Evolutionary conservation across 2,797 vertebrate genomes (phyloP).

Genomic region (Parambassis ranga): DNA sequence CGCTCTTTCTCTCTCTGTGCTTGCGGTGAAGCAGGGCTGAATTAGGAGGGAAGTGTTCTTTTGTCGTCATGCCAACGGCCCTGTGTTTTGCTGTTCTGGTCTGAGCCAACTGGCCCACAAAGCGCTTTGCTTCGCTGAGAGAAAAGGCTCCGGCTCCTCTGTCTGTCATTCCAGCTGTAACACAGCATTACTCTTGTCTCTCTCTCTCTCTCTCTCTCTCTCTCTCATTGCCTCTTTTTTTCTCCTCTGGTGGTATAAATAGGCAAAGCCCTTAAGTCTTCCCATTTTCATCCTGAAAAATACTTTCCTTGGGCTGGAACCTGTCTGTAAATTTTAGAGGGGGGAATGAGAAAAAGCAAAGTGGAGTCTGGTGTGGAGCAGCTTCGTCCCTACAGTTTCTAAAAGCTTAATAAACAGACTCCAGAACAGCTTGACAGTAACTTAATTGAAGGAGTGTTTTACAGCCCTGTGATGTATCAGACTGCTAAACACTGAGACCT

Average conservation of each 20-base stretch:
- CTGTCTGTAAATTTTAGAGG: slow-evolving; percentile 27
- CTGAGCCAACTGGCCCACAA: slow-evolving; percentile 67
- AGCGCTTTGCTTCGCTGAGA: slow-evolving; percentile 23
- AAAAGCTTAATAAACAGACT: slow-evolving; percentile 31
- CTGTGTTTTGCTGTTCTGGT: slow-evolving; percentile 66
- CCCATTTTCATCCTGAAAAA: slow-evolving; percentile 34
- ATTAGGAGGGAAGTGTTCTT: slow-evolving; percentile 65
- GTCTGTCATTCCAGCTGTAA: slow-evolving; percentile 56
- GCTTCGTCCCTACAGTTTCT: slow-evolving; percentile 14
- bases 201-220: slow-evolving; percentile 8
- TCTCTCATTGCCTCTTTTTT: neutral
- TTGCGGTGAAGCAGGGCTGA: slow-evolving; percentile 35
- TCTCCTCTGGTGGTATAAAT: slow-evolving; percentile 35
- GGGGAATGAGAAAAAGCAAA: neutral
- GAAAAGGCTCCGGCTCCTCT: slow-evolving; percentile 45
- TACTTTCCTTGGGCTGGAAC: slow-evolving; percentile 38
- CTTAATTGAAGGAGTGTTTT: slow-evolving; percentile 43
- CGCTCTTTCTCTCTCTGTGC: slow-evolving; percentile 39
- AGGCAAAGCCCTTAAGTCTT: slow-evolving; percentile 26
- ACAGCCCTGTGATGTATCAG: slow-evolving; percentile 25
- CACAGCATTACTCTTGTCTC: slow-evolving; percentile 41
- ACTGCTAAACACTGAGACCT: slow-evolving; percentile 7
- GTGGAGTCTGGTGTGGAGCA: slow-evolving; percentile 14
- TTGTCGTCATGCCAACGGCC: slow-evolving; percentile 67
- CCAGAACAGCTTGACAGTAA: slow-evolving; percentile 42